Percentiles rank a stretch among this genome's conserved stretches.
Evolutionary conservation across 2,113 vertebrate genomes (phyloP).

Genomic region (Furnarius figulus): DNA sequence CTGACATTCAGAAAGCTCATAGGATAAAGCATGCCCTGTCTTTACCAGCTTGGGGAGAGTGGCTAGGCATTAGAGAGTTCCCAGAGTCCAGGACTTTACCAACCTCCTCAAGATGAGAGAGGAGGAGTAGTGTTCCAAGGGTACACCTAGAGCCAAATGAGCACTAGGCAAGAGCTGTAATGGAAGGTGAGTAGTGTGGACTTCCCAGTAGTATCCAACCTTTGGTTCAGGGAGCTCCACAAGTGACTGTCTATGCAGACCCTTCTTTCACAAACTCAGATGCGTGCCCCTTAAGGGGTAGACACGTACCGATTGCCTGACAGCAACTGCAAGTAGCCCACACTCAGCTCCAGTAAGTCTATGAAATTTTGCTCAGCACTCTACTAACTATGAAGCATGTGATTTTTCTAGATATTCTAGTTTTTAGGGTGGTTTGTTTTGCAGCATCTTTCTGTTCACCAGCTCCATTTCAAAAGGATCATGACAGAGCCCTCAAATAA

Average conservation of each 20-base stretch:
- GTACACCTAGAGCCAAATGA: background rate
- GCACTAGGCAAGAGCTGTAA: background rate
- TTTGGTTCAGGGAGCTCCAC: background rate
- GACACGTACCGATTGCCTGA: accelerated
- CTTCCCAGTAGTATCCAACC: background rate
- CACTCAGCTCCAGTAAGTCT: background rate
- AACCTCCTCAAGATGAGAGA: background rate
- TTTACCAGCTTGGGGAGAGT: background rate
- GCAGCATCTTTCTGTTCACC: background rate
- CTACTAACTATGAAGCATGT: background rate
- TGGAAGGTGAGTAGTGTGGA: background rate
- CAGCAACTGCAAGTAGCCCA: background rate
- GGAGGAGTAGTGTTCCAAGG: background rate
- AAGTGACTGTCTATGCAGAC: accelerated
- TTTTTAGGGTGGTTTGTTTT: background rate
- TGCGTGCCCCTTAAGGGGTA: accelerated
- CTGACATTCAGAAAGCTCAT: background rate
- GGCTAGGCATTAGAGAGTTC: background rate
- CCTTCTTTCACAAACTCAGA: background rate
- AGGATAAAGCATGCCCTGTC: background rate
- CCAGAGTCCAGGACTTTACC: accelerated
- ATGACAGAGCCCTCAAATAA: background rate
- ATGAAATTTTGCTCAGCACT: background rate
- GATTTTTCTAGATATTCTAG: background rate
- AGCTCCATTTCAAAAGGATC: background rate